Percentiles rank a stretch among this genome's conserved stretches.
Evolutionary conservation across 2,797 vertebrate genomes (phyloP).

Genomic region (Lycodopsis pacificus): DNA sequence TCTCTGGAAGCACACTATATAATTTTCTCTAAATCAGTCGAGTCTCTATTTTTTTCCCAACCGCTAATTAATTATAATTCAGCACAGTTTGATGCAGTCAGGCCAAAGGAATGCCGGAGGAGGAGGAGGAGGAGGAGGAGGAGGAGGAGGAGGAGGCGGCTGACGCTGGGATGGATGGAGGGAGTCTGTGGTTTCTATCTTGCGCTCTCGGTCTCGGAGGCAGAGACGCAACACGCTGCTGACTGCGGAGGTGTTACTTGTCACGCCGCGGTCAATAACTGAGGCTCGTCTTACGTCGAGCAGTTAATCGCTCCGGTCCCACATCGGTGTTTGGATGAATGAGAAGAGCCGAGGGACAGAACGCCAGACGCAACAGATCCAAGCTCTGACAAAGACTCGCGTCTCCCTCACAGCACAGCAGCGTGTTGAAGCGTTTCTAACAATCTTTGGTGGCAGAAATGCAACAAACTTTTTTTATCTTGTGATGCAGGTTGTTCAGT

Average conservation of each 20-base stretch:
- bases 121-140: constrained; percentile 31
- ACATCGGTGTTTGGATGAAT: constrained; percentile 15
- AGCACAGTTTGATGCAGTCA: constrained; percentile 86
- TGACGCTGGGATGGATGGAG: background rate
- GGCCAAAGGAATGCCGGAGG: constrained; percentile 83
- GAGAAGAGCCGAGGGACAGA: constrained; percentile 6
- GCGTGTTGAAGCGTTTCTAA: background rate
- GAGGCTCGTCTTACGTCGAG: constrained; percentile 23
- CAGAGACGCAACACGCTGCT: constrained; percentile 19
- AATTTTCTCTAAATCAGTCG: constrained; percentile 87
- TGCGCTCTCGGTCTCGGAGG: constrained; percentile 35
- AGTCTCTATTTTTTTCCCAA: constrained; percentile 87
- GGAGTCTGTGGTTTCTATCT: constrained; percentile 56
- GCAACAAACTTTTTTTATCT: background rate
- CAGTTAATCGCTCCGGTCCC: constrained; percentile 12
- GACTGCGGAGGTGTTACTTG: constrained; percentile 55
- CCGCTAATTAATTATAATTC: constrained; percentile 90
- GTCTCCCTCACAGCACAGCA: background rate
- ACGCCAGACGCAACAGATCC: constrained; percentile 6
- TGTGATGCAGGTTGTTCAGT: background rate
- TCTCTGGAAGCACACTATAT: constrained; percentile 85
- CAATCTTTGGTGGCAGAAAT: background rate
- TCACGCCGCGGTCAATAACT: constrained; percentile 13
- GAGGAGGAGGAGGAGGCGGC: constrained; percentile 30
- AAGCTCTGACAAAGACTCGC: background rate